Evolutionary conservation across 2,888 invertebrate species (phyloP).

Genomic region (Harmothoe impar): DNA sequence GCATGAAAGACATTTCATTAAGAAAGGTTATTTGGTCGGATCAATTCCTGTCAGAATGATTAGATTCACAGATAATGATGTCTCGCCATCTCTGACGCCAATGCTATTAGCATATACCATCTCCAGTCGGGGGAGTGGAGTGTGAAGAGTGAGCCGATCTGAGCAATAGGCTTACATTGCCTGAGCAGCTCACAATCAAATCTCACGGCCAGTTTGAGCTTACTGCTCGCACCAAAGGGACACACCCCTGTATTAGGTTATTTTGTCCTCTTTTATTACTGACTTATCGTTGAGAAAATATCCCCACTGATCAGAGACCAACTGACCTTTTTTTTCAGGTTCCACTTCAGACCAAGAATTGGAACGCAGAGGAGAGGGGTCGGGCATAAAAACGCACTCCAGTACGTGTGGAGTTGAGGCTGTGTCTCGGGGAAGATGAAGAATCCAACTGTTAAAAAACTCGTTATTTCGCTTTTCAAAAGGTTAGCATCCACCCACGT

Average conservation of each 20-base stretch:
- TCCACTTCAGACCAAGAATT: not conserved
- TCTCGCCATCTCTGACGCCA: constrained; percentile 46
- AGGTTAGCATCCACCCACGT: constrained; percentile 47
- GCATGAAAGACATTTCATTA: constrained; percentile 61
- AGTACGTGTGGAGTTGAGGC: not conserved
- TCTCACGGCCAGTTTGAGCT: not conserved
- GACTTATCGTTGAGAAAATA: not conserved
- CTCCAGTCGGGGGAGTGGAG: not conserved
- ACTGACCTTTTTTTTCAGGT: not conserved
- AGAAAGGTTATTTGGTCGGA: constrained; percentile 56
- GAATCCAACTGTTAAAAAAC: not conserved
- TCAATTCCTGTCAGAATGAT: constrained; percentile 62
- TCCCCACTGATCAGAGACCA: not conserved
- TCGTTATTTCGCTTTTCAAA: constrained; percentile 23
- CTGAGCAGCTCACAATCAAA: constrained; percentile 5
- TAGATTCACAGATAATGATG: constrained; percentile 59
- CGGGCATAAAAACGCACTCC: not conserved
- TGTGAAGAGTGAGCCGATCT: constrained; percentile 26
- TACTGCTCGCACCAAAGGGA: not conserved
- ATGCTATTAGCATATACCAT: constrained; percentile 47
- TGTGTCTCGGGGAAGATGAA: not conserved
- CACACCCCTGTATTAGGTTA: not conserved
- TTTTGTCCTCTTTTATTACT: not conserved
- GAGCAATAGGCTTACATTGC: constrained; percentile 13
- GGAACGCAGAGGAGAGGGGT: not conserved